phyloP scores from a whole-genome alignment of 2,113 vertebrate species.

The Actenoides lindsayi region DNA sequence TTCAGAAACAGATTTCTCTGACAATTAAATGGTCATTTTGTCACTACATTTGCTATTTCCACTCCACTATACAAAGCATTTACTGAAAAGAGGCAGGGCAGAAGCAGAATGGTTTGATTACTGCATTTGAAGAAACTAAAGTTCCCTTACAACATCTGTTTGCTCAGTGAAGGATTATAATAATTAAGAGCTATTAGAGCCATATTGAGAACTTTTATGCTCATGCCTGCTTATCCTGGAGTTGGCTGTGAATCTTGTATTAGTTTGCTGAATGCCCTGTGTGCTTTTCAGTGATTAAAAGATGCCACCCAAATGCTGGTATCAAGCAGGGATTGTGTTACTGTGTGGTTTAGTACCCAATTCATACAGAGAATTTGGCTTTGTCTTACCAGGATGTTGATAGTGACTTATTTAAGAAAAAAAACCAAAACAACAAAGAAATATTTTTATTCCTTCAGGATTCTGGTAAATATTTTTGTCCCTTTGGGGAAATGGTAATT shows the following conservation, averaged over 20 bases:
- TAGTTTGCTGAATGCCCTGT: slow-evolving; percentile 31
- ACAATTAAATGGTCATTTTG: slow-evolving; percentile 60
- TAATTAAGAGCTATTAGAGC: slow-evolving; percentile 71
- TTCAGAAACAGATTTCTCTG: slow-evolving; percentile 35
- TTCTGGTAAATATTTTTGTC: neutral
- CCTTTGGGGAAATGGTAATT: neutral
- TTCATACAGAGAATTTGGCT: slow-evolving; percentile 4
- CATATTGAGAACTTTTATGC: slow-evolving; percentile 68
- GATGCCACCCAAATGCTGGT: slow-evolving; percentile 43
- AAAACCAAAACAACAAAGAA: neutral
- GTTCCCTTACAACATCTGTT: slow-evolving; percentile 69
- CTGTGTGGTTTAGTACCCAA: neutral
- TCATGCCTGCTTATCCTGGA: slow-evolving; percentile 52
- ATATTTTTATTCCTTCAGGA: neutral
- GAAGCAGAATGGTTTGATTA: slow-evolving; percentile 68
- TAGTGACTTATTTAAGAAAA: neutral
- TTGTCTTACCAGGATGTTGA: neutral
- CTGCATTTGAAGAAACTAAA: slow-evolving; percentile 60
- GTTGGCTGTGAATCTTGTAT: slow-evolving; percentile 60
- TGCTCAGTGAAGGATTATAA: slow-evolving; percentile 73
- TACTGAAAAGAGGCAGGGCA: slow-evolving; percentile 54
- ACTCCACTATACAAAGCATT: slow-evolving; percentile 36
- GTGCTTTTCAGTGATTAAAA: slow-evolving; percentile 55
- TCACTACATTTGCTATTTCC: slow-evolving; percentile 50
- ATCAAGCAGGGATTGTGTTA: slow-evolving; percentile 12